Evolutionary conservation across 2,797 vertebrate species (phyloP).

Genomic region (Acestrorhynchus altus): DNA sequence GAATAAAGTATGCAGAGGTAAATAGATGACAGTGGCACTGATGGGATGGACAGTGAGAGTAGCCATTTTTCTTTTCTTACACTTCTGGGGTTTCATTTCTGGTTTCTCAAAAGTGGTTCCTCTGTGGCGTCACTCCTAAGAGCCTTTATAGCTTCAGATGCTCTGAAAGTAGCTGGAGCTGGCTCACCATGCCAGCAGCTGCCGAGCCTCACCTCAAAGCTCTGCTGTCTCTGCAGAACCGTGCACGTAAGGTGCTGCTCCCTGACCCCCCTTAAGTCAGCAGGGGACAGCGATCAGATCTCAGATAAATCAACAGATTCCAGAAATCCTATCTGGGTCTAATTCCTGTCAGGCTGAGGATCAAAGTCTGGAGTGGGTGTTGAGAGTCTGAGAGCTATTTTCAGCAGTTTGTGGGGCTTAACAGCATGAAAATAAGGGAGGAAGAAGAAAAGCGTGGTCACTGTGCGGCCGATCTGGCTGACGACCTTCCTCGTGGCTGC

Average conservation of each 20-base stretch:
- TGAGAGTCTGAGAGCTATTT: background rate
- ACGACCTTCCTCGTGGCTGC: background rate
- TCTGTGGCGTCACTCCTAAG: background rate
- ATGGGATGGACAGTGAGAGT: no score
- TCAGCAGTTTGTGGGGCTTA: background rate
- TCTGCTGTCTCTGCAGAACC: slow-evolving; percentile 8
- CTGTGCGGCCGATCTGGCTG: background rate
- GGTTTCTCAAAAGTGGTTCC: background rate
- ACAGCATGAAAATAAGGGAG: background rate
- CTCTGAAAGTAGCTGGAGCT: background rate
- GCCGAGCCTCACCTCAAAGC: background rate
- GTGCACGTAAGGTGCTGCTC: background rate
- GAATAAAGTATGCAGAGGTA: no score
- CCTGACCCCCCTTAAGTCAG: background rate
- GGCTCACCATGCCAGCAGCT: background rate
- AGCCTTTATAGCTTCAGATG: background rate
- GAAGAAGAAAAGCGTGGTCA: background rate
- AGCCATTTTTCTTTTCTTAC: no score
- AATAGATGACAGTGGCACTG: no score
- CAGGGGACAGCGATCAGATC: background rate
- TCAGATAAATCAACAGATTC: background rate
- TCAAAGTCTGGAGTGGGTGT: background rate
- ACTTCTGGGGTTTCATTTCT: no score
- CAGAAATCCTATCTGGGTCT: background rate
- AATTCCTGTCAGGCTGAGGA: background rate